These are phyloP conservation scores for Atta texana DNA, from an alignment of 1,140 invertebrate species.

Conservation along the genomic window DNA sequence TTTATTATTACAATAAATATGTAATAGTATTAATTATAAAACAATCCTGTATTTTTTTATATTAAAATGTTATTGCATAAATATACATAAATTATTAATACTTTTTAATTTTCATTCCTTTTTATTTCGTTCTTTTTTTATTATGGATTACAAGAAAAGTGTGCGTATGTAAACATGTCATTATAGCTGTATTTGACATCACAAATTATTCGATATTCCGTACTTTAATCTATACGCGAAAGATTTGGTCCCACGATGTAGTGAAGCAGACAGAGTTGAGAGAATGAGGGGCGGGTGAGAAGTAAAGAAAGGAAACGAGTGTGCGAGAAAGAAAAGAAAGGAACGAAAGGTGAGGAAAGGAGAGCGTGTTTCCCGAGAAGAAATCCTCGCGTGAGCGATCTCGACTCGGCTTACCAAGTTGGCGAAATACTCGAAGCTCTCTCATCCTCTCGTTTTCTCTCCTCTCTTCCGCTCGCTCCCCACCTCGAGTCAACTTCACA, in stretches of 20 bases:
- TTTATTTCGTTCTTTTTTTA: neutral
- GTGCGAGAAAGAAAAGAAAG: constrained; percentile 18
- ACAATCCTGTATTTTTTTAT: neutral
- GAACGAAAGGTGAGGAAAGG: constrained; percentile 22
- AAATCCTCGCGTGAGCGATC: constrained; percentile 79
- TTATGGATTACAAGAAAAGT: neutral
- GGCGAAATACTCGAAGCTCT: constrained; percentile 80
- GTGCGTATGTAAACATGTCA: constrained; percentile 8
- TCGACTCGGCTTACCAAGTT: constrained; percentile 81
- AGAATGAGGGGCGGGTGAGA: neutral
- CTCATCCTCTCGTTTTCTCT: constrained; percentile 65
- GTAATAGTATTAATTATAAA: neutral
- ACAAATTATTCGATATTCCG: constrained; percentile 46
- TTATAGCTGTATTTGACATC: constrained; percentile 37
- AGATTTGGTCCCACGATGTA: constrained; percentile 67
- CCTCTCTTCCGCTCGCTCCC: constrained; percentile 53
- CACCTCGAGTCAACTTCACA: constrained; percentile 61
- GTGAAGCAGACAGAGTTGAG: constrained; percentile 14
- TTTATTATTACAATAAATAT: constrained; percentile 9
- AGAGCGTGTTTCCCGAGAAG: constrained; percentile 63
- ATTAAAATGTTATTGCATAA: constrained; percentile 6
- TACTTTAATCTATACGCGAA: constrained; percentile 76
- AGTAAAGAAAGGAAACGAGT: neutral
- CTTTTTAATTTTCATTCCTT: neutral
- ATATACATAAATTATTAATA: neutral